These are phyloP conservation scores for Crotalus horridus DNA, from an alignment of 2,113 vertebrate genomes.

Conservation along the genomic window DNA sequence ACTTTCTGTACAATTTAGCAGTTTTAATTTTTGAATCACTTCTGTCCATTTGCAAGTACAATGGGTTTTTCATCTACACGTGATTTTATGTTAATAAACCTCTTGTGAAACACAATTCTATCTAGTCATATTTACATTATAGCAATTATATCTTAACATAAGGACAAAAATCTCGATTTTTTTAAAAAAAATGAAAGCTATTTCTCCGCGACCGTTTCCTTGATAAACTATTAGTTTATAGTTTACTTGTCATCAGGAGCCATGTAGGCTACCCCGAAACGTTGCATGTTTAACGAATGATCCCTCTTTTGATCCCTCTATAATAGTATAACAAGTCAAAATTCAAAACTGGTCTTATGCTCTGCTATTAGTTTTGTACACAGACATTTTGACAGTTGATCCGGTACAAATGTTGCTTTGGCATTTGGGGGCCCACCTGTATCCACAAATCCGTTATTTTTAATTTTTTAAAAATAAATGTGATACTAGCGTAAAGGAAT, in stretches of 20 bases:
- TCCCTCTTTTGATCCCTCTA: not conserved
- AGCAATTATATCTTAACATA: not conserved
- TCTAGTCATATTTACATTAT: conserved; percentile 7
- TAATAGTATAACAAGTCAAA: not conserved
- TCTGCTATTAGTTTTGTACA: not conserved
- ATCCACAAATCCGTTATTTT: not conserved
- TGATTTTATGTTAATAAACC: conserved; percentile 3
- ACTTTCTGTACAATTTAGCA: not conserved
- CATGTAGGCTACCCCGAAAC: not conserved
- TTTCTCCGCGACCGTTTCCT: not conserved
- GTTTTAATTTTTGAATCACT: conserved; percentile 8
- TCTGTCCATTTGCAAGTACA: not conserved
- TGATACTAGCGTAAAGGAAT: not conserved
- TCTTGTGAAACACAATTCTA: conserved; percentile 11
- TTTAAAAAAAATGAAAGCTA: not conserved
- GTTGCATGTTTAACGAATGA: not conserved
- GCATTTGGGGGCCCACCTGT: not conserved
- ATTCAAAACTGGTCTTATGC: not conserved
- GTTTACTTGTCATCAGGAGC: not conserved
- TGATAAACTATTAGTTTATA: not conserved
- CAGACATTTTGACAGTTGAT: not conserved
- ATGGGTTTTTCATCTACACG: not conserved
- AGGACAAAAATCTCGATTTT: not conserved
- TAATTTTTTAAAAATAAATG: not conserved
- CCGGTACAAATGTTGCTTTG: not conserved